phyloP scores from a whole-genome alignment of 2,888 invertebrate genomes.

The Lysandra coridon region DNA sequence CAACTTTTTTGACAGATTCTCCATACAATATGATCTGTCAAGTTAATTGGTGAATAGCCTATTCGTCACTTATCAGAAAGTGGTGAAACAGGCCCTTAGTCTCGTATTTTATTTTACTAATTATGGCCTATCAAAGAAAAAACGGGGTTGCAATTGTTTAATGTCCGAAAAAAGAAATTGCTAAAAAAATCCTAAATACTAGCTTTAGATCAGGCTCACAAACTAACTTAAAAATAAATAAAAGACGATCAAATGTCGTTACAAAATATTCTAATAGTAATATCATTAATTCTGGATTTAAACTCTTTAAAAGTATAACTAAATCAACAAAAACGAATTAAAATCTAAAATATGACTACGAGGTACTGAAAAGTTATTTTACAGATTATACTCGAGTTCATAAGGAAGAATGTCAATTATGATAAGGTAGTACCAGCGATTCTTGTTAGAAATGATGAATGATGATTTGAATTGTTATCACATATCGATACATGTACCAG shows the following conservation, averaged over 20 bases:
- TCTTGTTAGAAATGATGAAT: not conserved
- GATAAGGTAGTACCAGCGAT: not conserved
- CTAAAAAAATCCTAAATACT: constrained; percentile 37
- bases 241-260: constrained; percentile 50
- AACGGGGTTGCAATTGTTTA: constrained; percentile 35
- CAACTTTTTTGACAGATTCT: no score
- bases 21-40: no score
- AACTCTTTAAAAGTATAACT: constrained; percentile 63
- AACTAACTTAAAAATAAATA: constrained; percentile 30
- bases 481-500: constrained; percentile 6
- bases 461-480: not conserved
- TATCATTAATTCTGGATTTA: constrained; percentile 75
- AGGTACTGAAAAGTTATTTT: constrained; percentile 50
- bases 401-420: not conserved
- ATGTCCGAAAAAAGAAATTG: not conserved
- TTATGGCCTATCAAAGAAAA: not conserved
- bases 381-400: not conserved
- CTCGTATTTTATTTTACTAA: not conserved
- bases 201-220: not conserved
- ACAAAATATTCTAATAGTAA: constrained; percentile 66
- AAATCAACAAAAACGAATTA: constrained; percentile 70
- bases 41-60: no score
- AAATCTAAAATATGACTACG: constrained; percentile 54
- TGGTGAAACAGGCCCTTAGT: not conserved
- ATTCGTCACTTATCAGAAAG: no score